Percentiles rank a stretch among this genome's conserved stretches.
phyloP scores from a whole-genome alignment of 1,140 invertebrate genomes.

The fruit fly (Drosophila melanogaster) region DNA sequence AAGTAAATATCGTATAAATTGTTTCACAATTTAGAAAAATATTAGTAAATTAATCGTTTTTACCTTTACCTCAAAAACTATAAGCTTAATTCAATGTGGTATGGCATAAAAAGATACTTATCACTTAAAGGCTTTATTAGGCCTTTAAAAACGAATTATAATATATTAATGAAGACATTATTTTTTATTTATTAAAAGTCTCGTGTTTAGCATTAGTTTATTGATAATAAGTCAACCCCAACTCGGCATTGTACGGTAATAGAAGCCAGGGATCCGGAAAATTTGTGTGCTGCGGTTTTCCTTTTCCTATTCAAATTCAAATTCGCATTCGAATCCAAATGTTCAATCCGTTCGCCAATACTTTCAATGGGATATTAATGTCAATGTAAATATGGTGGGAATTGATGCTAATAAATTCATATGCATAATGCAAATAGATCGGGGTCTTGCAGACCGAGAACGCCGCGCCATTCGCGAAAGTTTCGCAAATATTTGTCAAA shows the following conservation, averaged over 20 bases:
- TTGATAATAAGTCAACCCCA: neutral
- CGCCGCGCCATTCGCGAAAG: constrained; percentile 59
- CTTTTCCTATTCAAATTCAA: constrained; percentile 32
- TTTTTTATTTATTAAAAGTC: neutral
- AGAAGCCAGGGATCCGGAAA: constrained; percentile 1
- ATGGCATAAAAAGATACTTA: no score
- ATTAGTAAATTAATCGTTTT: no score
- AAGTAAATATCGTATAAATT: no score
- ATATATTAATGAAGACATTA: neutral
- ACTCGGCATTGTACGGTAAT: constrained; percentile 5
- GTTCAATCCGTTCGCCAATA: constrained; percentile 23
- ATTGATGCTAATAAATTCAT: constrained; percentile 78
- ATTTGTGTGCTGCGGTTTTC: constrained; percentile 36
- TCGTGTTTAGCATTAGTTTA: no score
- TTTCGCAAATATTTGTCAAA: constrained; percentile 83
- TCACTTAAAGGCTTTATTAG: no score
- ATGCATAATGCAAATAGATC: constrained; percentile 80
- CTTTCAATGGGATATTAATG: constrained; percentile 63
- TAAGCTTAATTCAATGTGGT: no score
- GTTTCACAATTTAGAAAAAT: no score
- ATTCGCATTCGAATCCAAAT: constrained; percentile 19
- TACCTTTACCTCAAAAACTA: no score
- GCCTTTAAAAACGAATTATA: no score
- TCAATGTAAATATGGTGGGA: constrained; percentile 60
- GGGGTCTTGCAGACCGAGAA: constrained; percentile 21